Evolutionary conservation across 1,140 invertebrate genomes (phyloP).

Genomic region (Drosophila cardini): DNA sequence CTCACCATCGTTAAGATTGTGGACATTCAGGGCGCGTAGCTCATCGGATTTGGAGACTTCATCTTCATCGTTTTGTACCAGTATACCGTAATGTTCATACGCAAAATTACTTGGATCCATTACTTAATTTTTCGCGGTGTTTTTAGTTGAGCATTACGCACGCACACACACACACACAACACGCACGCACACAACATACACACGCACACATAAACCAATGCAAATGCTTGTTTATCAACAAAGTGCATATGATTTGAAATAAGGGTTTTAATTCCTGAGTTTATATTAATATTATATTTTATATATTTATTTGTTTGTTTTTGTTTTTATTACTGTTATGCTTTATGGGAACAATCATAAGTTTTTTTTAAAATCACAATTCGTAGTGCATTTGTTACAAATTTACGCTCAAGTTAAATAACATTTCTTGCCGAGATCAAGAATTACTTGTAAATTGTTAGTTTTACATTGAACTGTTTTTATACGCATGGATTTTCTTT

Average conservation of each 20-base stretch:
- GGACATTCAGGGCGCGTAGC: slow-evolving; percentile 45
- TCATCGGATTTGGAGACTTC: slow-evolving; percentile 52
- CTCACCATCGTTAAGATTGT: slow-evolving; percentile 67
- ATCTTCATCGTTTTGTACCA: slow-evolving; percentile 76
- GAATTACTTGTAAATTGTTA: not conserved
- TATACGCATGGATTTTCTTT: too few relatives aligned
- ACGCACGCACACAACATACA: slow-evolving; percentile 75
- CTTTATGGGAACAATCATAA: not conserved
- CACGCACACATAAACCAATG: not conserved
- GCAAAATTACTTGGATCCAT: slow-evolving; percentile 65
- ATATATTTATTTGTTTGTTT: not conserved
- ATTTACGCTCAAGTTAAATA: not conserved
- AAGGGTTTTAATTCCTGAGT: not conserved
- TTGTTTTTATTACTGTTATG: not conserved
- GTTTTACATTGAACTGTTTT: too few relatives aligned
- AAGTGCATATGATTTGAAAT: not conserved
- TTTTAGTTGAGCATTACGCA: slow-evolving; percentile 86
- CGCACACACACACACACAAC: not conserved
- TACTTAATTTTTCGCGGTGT: slow-evolving; percentile 85
- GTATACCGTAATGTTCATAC: slow-evolving; percentile 86
- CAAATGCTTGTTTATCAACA: not conserved
- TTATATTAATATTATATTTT: not conserved
- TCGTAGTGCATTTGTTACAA: not conserved
- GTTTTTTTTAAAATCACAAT: too few relatives aligned
- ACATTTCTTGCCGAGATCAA: not conserved